Base-by-base conservation (phyloP, 2,797 vertebrate genomes). In the Selene dorsalis region DNA sequence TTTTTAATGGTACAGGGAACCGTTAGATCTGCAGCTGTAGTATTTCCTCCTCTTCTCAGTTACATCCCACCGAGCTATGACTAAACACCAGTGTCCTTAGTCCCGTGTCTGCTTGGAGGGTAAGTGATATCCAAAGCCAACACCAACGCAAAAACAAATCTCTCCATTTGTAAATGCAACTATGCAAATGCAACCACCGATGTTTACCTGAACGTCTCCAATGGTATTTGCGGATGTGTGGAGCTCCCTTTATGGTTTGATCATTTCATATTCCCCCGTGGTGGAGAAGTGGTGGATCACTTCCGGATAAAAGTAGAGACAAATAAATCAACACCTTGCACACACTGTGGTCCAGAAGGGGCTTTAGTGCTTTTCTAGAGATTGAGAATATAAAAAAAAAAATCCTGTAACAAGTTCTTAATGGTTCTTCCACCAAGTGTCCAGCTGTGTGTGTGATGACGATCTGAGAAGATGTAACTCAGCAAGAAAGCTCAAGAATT, bases 401-500 rank as follows among this genome's bases (percentile, higher is more conserved):
- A 79, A 55, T 76, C 20, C 20, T 61, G n/a, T 35, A 58, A 59
- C 8, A 53, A 2, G 48, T 76, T 74, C 41, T 71, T 50, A 56
- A 38, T 59, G 82, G 82, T 83, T 77, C 83, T 69, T 81, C 70
- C 74, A 35, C 61, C 79, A 32, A 69, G 68, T 77, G 63, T 75
- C 63, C 67, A 79, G 48, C 7, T 18, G 59, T 58, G 59, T 58
- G 30, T 64, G 43, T 53, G 73, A 58, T 73, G 80, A 70, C 53
- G 63, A 75, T 59, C 2, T 66, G 32, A 69, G 45, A 65, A 30
- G 64, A 69, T 58, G 38, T 3, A 1, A 35, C 62, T 77, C 71
- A 48, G 4, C 73, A 72, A 45, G 26, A 66, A 60, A 75, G 57
- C 63, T 94, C 94, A 94, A 94, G 92, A 92, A 95, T 94, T 93